Evolutionary conservation across 2,797 vertebrate species (phyloP).

Genomic region (Enteromius afrohamiltoni): DNA sequence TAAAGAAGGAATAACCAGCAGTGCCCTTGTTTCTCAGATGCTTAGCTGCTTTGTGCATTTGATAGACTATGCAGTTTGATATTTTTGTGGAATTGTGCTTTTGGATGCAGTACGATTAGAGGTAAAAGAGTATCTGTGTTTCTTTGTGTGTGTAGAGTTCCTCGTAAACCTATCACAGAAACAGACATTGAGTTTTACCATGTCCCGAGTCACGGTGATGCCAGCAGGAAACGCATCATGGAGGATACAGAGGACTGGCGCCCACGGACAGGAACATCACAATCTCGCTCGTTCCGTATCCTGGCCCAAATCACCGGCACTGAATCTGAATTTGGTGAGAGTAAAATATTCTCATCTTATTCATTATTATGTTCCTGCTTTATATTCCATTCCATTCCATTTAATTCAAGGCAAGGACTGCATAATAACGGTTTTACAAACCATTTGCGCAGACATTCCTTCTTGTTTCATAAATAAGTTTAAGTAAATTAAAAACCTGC

Average conservation of each 20-base stretch:
- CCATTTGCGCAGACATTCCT: background rate
- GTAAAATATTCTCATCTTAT: too few species aligned
- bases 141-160: slow-evolving; percentile 72
- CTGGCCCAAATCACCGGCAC: slow-evolving; percentile 98
- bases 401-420: background rate
- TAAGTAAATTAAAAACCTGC: background rate
- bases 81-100: background rate
- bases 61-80: background rate
- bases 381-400: background rate
- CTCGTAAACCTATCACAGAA: slow-evolving; percentile 88
- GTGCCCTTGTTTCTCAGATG: background rate
- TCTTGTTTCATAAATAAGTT: background rate
- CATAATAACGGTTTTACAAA: background rate
- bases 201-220: slow-evolving; percentile 87
- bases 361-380: background rate
- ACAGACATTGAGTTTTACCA: slow-evolving; percentile 95
- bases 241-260: slow-evolving; percentile 98
- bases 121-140: slow-evolving; percentile 3
- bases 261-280: slow-evolving; percentile 90
- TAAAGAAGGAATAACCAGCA: background rate
- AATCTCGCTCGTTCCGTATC: slow-evolving; percentile 97
- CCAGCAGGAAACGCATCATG: slow-evolving; percentile 93
- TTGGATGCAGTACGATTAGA: background rate
- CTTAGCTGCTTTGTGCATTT: slow-evolving; percentile 9
- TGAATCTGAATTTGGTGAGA: slow-evolving; percentile 68